Conservation (phyloP, 2,797 vertebrate genomes). For the Spheniscus humboldti region DNA sequence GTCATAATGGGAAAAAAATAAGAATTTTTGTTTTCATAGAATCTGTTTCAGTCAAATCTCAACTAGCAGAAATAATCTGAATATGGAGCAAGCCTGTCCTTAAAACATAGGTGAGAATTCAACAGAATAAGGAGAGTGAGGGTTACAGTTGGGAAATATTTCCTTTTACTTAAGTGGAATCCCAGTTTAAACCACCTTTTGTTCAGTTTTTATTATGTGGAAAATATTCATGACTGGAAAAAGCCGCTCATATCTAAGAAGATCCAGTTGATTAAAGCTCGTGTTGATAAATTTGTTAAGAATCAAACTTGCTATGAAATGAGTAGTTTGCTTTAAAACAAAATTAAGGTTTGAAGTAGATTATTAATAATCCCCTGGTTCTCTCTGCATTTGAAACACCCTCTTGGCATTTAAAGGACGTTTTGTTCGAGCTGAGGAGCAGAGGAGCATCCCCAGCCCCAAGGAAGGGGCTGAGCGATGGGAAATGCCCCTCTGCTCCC, state of each 20-base stretch:
- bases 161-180: slow-evolving; percentile 40
- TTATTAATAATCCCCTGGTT: background rate
- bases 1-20: background rate
- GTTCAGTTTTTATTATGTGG: slow-evolving; percentile 14
- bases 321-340: background rate
- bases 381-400: background rate
- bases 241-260: background rate
- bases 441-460: background rate
- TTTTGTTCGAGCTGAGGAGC: background rate
- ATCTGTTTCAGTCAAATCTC: background rate
- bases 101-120: background rate
- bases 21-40: background rate
- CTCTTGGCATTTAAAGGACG: background rate
- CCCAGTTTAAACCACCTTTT: slow-evolving; percentile 31
- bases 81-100: background rate
- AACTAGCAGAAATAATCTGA: background rate
- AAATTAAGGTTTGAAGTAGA: background rate
- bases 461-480: background rate
- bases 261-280: background rate
- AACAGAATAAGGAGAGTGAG: background rate
- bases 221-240: slow-evolving; percentile 1
- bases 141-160: background rate
- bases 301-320: background rate
- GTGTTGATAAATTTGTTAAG: background rate
- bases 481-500: background rate